These are phyloP conservation scores for Pantala flavescens DNA, from an alignment of 1,140 invertebrate genomes.

Conservation along the genomic window DNA sequence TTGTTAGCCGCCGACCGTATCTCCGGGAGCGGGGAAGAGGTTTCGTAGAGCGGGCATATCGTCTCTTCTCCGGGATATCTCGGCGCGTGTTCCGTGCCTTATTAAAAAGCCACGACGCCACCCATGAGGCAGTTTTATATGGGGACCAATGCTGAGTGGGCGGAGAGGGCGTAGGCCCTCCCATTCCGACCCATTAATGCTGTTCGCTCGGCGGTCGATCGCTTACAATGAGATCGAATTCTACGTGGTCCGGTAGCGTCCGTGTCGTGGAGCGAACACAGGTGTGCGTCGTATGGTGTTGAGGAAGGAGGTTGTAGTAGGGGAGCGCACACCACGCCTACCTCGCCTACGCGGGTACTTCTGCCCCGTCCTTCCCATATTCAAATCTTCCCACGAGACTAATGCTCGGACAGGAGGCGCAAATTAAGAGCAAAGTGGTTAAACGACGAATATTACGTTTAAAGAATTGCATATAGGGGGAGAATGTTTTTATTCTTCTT, in stretches of 20 bases:
- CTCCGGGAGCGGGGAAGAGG: neutral
- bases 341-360: too few species aligned
- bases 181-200: neutral
- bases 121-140: neutral
- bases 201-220: neutral
- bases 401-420: too few species aligned
- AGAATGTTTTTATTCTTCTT: too few species aligned
- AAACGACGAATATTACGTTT: too few species aligned
- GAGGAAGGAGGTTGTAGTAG: neutral
- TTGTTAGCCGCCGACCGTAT: neutral
- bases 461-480: too few species aligned
- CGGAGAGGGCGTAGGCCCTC: neutral
- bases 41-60: neutral
- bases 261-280: neutral
- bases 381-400: too few species aligned
- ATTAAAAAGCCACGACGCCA: conserved; percentile 5
- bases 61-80: neutral
- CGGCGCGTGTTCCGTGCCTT: neutral
- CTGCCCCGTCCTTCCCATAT: too few species aligned
- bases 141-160: neutral
- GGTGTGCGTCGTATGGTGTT: neutral
- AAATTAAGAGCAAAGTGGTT: too few species aligned
- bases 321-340: neutral
- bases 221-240: neutral
- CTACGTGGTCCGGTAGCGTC: conserved; percentile 1